phyloP scores from a whole-genome alignment of 2,113 vertebrate genomes.

The Seriola aureovittata region DNA sequence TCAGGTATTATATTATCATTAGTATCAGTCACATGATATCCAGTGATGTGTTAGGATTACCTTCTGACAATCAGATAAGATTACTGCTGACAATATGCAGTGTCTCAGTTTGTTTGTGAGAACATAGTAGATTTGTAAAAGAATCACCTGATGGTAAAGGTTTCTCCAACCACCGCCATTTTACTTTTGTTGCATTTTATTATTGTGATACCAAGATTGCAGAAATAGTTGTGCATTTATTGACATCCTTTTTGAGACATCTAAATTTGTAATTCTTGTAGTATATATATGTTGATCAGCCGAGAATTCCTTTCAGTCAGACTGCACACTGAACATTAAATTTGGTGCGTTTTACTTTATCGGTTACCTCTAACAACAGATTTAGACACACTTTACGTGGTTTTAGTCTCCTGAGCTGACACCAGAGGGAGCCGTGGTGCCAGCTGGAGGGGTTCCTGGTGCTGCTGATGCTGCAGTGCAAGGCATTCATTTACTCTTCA shows the following conservation, averaged over 20 bases:
- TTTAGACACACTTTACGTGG: not conserved
- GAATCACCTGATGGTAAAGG: no score
- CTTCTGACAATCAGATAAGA: no score
- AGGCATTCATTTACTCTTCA: not conserved
- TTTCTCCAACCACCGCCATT: no score
- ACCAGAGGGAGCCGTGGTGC: conserved; percentile 60
- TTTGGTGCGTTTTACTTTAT: not conserved
- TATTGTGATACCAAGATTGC: no score
- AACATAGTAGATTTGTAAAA: no score
- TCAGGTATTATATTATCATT: no score
- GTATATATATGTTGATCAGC: no score
- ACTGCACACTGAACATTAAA: not conserved
- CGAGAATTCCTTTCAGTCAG: not conserved
- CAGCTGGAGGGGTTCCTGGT: not conserved
- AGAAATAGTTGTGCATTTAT: not conserved
- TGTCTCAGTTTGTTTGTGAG: no score
- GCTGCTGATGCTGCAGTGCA: conserved; percentile 32
- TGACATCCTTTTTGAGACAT: not conserved
- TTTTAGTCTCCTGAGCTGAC: conserved; percentile 11
- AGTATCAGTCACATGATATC: no score
- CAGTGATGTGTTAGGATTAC: no score
- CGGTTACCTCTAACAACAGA: not conserved
- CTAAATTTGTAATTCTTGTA: not conserved
- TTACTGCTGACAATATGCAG: no score
- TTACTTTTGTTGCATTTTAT: no score